phyloP scores from a whole-genome alignment of 1,140 invertebrate genomes.

The Bombus breviceps region DNA sequence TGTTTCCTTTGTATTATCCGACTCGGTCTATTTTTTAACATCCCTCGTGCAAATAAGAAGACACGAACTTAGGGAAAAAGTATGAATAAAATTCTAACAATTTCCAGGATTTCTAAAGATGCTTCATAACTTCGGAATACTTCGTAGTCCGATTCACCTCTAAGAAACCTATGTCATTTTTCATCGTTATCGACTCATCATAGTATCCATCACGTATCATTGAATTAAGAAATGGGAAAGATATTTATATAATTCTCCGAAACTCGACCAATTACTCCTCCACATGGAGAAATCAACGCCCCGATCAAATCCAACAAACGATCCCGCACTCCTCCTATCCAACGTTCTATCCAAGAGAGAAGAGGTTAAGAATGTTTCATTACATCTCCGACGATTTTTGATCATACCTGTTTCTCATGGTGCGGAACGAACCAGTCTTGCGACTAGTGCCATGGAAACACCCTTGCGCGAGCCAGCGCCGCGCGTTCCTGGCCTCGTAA shows the following conservation, averaged over 20 bases:
- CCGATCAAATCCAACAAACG: not conserved
- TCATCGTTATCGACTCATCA: fast-evolving
- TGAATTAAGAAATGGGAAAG: not conserved
- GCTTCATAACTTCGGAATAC: not conserved
- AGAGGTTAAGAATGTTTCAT: constrained; percentile 76
- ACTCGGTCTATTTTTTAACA: not conserved
- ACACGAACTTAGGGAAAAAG: not conserved
- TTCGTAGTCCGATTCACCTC: not conserved
- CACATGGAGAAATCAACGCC: not conserved
- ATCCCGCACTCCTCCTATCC: no score
- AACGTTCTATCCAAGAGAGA: not conserved
- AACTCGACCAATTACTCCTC: not conserved
- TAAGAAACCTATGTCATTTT: not conserved
- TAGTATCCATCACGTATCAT: not conserved
- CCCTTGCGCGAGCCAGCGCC: constrained; percentile 56
- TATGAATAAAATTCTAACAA: not conserved
- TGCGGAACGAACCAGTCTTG: constrained; percentile 20
- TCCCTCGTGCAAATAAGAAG: not conserved
- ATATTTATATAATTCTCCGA: not conserved
- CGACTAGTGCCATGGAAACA: constrained; percentile 74
- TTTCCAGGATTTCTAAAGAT: not conserved
- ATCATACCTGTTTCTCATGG: constrained; percentile 22
- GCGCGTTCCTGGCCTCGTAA: constrained; percentile 53
- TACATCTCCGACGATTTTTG: constrained; percentile 63
- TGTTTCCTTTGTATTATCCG: not conserved